A percentile compares a stretch with the other conserved stretches of the same genome.
Conservation (phyloP, 2,797 vertebrate genomes). For the Ficedula albicollis region DNA sequence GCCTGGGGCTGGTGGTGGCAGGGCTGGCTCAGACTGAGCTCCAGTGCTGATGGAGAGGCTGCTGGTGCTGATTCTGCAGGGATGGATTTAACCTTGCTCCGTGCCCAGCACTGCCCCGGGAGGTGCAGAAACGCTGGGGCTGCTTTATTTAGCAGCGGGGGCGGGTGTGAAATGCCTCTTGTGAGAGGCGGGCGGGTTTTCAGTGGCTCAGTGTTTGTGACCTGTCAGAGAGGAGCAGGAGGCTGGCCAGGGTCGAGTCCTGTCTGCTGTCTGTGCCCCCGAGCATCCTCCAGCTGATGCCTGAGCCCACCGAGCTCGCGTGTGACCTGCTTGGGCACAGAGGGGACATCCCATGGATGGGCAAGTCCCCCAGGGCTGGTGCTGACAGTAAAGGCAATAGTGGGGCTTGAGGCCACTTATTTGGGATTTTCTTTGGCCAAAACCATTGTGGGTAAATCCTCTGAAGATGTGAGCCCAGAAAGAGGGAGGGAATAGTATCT, state of each 20-base stretch:
- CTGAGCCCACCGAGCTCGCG: rapidly evolving
- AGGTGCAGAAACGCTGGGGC: background rate
- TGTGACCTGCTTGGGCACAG: background rate
- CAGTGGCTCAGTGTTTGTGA: background rate
- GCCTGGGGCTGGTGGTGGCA: rapidly evolving
- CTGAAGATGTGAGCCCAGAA: background rate
- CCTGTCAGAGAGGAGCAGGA: background rate
- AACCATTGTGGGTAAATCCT: background rate
- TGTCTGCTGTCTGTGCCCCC: background rate
- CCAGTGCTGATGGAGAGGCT: background rate
- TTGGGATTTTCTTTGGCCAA: background rate
- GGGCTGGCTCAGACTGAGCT: background rate
- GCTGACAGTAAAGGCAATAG: background rate
- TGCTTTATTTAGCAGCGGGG: slow-evolving; percentile 16
- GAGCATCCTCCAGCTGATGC: background rate
- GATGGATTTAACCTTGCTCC: background rate
- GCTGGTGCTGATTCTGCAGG: background rate
- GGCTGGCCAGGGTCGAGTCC: background rate
- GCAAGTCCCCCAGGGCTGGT: background rate
- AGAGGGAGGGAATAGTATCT: background rate
- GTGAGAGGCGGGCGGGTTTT: background rate
- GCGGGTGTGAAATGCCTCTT: background rate
- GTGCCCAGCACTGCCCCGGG: background rate
- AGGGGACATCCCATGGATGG: background rate
- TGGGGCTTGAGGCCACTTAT: background rate